These are phyloP conservation scores for Drosophila robusta DNA, from an alignment of 2,888 invertebrate genomes.

Conservation along the genomic window DNA sequence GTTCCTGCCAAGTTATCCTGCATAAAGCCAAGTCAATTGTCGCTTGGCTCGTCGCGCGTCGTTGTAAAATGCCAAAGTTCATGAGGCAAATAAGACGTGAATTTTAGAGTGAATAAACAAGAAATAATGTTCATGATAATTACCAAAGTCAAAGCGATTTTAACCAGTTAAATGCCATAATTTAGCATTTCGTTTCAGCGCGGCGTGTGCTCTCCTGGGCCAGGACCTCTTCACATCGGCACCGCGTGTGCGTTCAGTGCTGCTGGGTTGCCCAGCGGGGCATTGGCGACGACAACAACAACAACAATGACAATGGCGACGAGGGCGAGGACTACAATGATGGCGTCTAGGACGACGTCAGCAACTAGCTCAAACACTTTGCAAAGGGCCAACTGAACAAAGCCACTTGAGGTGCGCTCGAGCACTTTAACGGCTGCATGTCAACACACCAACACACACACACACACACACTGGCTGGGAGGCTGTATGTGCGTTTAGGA, in stretches of 20 bases:
- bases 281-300: slow-evolving; percentile 26
- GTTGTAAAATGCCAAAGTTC: slow-evolving; percentile 48
- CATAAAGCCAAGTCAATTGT: slow-evolving; percentile 29
- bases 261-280: slow-evolving; percentile 28
- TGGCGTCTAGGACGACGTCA: slow-evolving; percentile 45
- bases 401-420: slow-evolving; percentile 81
- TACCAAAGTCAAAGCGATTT: slow-evolving; percentile 73
- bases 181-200: slow-evolving; percentile 68
- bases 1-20: slow-evolving; percentile 9
- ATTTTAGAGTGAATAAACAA: slow-evolving; percentile 78
- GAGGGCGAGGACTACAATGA: slow-evolving; percentile 27
- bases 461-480: slow-evolving; percentile 7
- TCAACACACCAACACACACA: slow-evolving; percentile 60
- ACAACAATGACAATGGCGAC: slow-evolving; percentile 1
- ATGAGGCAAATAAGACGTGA: slow-evolving; percentile 67
- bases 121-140: slow-evolving; percentile 78
- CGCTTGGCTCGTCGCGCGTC: background rate
- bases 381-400: slow-evolving; percentile 79
- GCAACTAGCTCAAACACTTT: slow-evolving; percentile 72
- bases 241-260: slow-evolving; percentile 16
- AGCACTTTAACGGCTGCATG: slow-evolving; percentile 80
- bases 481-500: slow-evolving; percentile 62
- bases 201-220: slow-evolving; percentile 40
- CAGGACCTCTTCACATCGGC: slow-evolving; percentile 34
- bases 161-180: slow-evolving; percentile 75